Evolutionary conservation across 2,797 vertebrate genomes (phyloP).

Genomic region (Capromys pilorides): DNA sequence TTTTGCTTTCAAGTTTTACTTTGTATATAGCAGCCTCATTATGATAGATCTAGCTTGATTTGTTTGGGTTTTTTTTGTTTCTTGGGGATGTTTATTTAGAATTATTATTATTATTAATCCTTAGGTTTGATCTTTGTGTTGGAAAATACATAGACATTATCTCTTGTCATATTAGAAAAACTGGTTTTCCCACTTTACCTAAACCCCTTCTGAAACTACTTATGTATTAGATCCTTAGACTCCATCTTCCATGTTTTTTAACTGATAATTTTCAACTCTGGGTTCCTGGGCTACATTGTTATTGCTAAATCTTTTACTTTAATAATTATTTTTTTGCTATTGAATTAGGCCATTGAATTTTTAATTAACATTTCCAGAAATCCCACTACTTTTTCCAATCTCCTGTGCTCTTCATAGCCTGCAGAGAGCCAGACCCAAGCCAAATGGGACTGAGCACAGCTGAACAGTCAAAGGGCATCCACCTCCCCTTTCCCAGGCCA

Average conservation of each 20-base stretch:
- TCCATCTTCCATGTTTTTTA: neutral
- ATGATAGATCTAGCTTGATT: neutral
- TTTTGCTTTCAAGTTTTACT: conserved; percentile 13
- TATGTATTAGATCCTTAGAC: neutral
- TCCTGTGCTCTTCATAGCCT: neutral
- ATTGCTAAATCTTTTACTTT: neutral
- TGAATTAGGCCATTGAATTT: neutral
- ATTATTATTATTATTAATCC: neutral
- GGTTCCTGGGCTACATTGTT: neutral
- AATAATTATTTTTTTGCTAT: neutral
- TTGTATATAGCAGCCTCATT: neutral
- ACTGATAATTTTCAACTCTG: neutral
- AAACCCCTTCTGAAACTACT: neutral
- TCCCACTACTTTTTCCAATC: neutral
- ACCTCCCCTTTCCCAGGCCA: neutral
- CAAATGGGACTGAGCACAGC: neutral
- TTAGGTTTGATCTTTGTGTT: neutral
- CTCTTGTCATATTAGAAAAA: neutral
- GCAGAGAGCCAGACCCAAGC: neutral
- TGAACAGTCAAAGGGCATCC: neutral
- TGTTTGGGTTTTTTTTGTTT: neutral
- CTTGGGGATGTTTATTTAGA: neutral
- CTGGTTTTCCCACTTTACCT: conserved; percentile 31
- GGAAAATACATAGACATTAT: conserved; percentile 13
- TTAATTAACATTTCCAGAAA: neutral